Conservation (phyloP, 1,140 invertebrate species). For the Pseudomyrmex dendroicus region DNA sequence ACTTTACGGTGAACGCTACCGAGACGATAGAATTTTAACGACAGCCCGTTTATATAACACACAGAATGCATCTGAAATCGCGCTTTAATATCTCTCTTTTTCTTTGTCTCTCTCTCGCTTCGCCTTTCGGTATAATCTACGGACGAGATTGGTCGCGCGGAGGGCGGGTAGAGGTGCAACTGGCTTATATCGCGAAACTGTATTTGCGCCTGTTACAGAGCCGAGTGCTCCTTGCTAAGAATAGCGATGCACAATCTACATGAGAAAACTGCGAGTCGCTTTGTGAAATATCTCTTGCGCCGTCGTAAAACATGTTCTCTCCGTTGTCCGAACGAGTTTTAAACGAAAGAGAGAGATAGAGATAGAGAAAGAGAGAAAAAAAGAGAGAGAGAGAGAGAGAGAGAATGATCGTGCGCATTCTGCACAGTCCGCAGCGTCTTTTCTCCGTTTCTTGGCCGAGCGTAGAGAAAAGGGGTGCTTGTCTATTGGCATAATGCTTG, state of each 20-base stretch:
- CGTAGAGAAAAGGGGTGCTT: conserved; percentile 20
- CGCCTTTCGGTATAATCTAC: conserved; percentile 28
- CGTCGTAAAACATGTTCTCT: conserved; percentile 36
- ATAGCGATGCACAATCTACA: conserved; percentile 56
- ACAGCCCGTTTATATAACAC: conserved; percentile 37
- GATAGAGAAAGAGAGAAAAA: background rate
- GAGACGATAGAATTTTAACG: conserved; percentile 41
- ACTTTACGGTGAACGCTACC: conserved; percentile 6
- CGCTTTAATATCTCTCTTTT: background rate
- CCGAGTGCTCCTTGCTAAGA: conserved; percentile 49
- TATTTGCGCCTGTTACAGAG: conserved; percentile 52
- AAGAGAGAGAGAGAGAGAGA: no score
- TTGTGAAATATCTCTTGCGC: conserved; percentile 48
- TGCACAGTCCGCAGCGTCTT: background rate
- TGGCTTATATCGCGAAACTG: conserved; percentile 48
- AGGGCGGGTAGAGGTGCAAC: conserved; percentile 27
- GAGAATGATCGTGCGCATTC: background rate
- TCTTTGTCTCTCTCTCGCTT: no score
- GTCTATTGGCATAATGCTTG: conserved; percentile 45
- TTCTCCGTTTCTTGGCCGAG: conserved; percentile 53
- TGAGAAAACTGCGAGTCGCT: conserved; percentile 55
- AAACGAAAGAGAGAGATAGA: conserved; percentile 1
- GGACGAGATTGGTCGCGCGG: conserved; percentile 18
- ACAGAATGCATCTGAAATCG: conserved; percentile 26
- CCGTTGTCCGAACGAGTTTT: conserved; percentile 43